Conservation (phyloP, 2,113 vertebrate species). For the Jacana jacana region DNA sequence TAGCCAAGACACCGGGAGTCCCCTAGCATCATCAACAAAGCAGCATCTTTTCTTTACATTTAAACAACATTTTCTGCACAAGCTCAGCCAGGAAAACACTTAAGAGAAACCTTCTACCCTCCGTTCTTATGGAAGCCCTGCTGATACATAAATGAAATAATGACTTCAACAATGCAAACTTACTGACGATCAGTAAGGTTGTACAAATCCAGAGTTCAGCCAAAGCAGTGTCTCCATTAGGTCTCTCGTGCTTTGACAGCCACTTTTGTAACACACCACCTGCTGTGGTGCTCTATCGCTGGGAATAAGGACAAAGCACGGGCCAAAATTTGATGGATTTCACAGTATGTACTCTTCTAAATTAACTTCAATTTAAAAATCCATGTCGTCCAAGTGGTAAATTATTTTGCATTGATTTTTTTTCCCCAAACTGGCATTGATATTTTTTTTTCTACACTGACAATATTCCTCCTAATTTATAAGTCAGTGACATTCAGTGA, state of each 20-base stretch:
- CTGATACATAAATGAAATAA: not conserved
- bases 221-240: not conserved
- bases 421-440: not conserved
- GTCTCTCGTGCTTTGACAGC: not conserved
- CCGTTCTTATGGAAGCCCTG: not conserved
- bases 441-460: not conserved
- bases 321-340: not conserved
- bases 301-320: not conserved
- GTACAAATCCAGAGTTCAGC: not conserved
- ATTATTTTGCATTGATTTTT: not conserved
- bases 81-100: not conserved
- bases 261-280: not conserved
- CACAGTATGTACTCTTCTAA: not conserved
- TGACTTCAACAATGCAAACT: not conserved
- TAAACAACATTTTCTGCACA: not conserved
- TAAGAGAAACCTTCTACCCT: not conserved
- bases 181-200: rapidly evolving
- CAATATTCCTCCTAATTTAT: not conserved
- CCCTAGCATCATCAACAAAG: not conserved
- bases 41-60: not conserved
- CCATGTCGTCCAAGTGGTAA: not conserved
- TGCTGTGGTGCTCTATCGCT: not conserved
- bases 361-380: not conserved
- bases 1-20: not conserved
- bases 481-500: not conserved